phyloP scores from a whole-genome alignment of 2,797 vertebrate genomes.

The Protonibea diacanthus region DNA sequence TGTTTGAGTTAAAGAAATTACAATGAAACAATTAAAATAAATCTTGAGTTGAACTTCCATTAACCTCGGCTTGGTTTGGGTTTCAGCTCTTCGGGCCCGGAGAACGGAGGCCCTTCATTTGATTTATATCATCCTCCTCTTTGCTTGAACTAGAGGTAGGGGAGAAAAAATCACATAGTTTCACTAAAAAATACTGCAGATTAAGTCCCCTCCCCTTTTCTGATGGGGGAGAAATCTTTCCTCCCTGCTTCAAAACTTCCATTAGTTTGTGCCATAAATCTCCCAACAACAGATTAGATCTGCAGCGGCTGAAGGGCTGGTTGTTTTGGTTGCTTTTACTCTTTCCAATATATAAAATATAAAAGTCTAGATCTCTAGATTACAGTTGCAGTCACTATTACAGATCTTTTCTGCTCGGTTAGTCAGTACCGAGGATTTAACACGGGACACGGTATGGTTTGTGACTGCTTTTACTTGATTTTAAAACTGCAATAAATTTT shows the following conservation, averaged over 20 bases:
- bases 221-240: conserved; percentile 62
- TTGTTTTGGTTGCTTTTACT: conserved; percentile 36
- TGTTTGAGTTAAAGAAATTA: conserved; percentile 83
- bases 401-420: neutral
- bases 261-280: conserved; percentile 79
- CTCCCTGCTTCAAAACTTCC: conserved; percentile 65
- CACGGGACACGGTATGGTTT: neutral
- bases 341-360: conserved; percentile 15
- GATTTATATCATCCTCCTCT: conserved; percentile 83
- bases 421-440: neutral
- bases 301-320: conserved; percentile 31
- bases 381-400: neutral
- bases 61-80: conserved; percentile 82
- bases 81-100: conserved; percentile 75
- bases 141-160: conserved; percentile 63
- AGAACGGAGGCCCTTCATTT: conserved; percentile 74
- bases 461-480: neutral
- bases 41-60: conserved; percentile 85
- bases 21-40: conserved; percentile 87
- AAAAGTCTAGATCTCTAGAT: conserved; percentile 1
- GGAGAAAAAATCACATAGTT: conserved; percentile 69
- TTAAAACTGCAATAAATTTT: neutral
- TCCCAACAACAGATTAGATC: conserved; percentile 53
- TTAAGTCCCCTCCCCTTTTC: conserved; percentile 64
- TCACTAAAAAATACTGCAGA: conserved; percentile 59